Base-by-base conservation (phyloP, 2,797 vertebrate genomes). In the Tangara arthus region DNA sequence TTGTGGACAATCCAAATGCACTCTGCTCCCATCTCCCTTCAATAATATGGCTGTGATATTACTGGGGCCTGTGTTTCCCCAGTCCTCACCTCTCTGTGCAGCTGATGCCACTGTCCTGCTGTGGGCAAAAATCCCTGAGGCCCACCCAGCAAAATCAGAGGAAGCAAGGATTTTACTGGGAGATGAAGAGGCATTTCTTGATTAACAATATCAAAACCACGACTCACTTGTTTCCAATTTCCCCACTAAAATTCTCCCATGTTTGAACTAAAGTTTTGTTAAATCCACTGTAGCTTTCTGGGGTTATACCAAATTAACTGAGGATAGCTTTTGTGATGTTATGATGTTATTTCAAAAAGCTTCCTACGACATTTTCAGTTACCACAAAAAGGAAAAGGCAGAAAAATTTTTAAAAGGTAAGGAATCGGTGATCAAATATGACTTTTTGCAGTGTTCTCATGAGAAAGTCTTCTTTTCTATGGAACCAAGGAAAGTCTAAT, bases 31-130 rank as follows among this genome's bases (percentile, higher is more conserved):
- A 39, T 24, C 30, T 26, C 11, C 23, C n/a, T 13, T 34, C 71
- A 56, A 6, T 20, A 49, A 49, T 3, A 13, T 3, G 0, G 5
- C 53, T 78, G 30, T 15, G 60, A 68, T 7, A 0, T n/a, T 41
- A 24, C 30, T 46, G 80, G 44, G 20, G 26, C 4, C 34, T 3
- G 2, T 5, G 24, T 18, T 50, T 52, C 21, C 23, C 28, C 3
- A 2, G 17, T 4, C 26, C 28, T 68, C 57, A 56, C 17, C 32
- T 44, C 42, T 52, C 20, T 9, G 1, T 20, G 34, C 41, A 73
- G 65, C 34, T 64, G 44, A 60, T 66, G 27, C 46, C 69, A 22
- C 15, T 17, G 46, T 11, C 61, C 69, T 71, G 2, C 32, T 22
- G 12, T 6, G 39, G 30, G 20, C 73, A 84, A 34, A 23, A 57